Evolutionary conservation across 2,888 invertebrate genomes (phyloP), one percentile per base, ranked within the genome.

Genomic region (Tridacna gigas): DNA sequence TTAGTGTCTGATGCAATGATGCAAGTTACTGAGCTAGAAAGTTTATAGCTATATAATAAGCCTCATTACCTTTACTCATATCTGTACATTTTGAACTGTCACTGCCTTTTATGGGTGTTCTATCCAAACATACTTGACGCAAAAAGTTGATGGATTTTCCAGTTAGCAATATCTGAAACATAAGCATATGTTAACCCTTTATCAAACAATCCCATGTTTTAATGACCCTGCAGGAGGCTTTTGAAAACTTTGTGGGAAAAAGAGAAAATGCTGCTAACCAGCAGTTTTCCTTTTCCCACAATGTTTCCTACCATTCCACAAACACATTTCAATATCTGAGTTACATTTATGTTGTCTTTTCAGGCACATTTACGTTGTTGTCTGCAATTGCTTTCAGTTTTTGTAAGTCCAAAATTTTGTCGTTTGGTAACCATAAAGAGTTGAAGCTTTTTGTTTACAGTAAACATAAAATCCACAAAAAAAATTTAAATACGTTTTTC

Each of bases 131-230:
- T 74, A 99, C 97, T 95, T 98, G 97, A 26, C 98, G 96, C 92
- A 99, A 96, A 95, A 98, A 99, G 95, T 99, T 98, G 80, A 99
- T 98, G 93, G 98, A 98, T 95, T 99, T 99, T 77, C 99, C 99
- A 0, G 98, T 98, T 28, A 98, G 97, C 66, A 99, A 96, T 91
- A 99, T 98, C 96, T 95, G 88, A 18, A 89, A 85, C n/a, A 63
- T 22, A 1, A 48, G 47, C 15, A 56, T 15, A 37, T 37, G 7
- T 37, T 37, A 4, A 37, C 2, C 37, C 7, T 37, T 37, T 37
- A 37, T 56, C 2, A 56, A 56, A 3, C 56, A 56, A 20, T 56
- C 56, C 5, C 56, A 37, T n/a, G n/a, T n/a, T n/a, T n/a, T n/a
- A n/a, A n/a, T n/a, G n/a, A n/a, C 11, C 51, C 51, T 51, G 51